phyloP scores from a whole-genome alignment of 2,888 invertebrate species.

The Agrochola lychnidis region DNA sequence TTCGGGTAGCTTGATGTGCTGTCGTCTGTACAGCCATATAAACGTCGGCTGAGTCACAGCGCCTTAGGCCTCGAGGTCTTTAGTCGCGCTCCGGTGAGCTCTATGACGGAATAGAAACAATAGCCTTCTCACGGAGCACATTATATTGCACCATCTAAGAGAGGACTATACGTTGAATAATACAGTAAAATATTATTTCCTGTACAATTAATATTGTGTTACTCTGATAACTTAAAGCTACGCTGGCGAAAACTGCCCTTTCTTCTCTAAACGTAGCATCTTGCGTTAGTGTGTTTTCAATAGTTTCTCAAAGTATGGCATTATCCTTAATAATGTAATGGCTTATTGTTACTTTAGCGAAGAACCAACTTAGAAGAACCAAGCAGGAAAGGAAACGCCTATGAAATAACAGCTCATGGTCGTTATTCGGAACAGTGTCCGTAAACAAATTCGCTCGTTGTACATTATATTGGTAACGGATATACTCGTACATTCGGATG shows the following conservation, averaged over 20 bases:
- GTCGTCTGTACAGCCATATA: conserved; percentile 60
- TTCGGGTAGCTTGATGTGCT: too few relatives aligned
- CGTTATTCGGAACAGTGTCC: conserved; percentile 53
- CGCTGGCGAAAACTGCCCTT: conserved; percentile 30
- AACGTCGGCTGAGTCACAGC: conserved; percentile 73
- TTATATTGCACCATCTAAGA: conserved; percentile 76
- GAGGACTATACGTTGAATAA: conserved; percentile 58
- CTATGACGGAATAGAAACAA: conserved; percentile 82
- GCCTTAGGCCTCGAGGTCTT: conserved; percentile 74
- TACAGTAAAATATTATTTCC: conserved; percentile 62
- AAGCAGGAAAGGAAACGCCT: conserved; percentile 60
- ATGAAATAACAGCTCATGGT: conserved; percentile 62
- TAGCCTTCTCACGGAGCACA: conserved; percentile 79
- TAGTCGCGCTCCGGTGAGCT: conserved; percentile 81
- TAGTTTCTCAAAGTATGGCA: conserved; percentile 40
- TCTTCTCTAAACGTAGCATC: conserved; percentile 17
- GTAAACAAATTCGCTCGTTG: conserved; percentile 64
- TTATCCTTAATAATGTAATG: conserved; percentile 49
- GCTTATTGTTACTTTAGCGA: conserved; percentile 44
- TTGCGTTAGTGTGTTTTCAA: conserved; percentile 43
- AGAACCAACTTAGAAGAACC: conserved; percentile 53
- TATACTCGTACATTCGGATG: conserved; percentile 58
- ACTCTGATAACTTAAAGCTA: conserved; percentile 44
- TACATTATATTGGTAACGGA: conserved; percentile 63
- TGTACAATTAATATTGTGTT: conserved; percentile 57